A percentile compares a stretch with the other conserved stretches of the same genome.
These are phyloP conservation scores for Tyto alba DNA, from an alignment of 2,113 vertebrate genomes.

Conservation along the genomic window DNA sequence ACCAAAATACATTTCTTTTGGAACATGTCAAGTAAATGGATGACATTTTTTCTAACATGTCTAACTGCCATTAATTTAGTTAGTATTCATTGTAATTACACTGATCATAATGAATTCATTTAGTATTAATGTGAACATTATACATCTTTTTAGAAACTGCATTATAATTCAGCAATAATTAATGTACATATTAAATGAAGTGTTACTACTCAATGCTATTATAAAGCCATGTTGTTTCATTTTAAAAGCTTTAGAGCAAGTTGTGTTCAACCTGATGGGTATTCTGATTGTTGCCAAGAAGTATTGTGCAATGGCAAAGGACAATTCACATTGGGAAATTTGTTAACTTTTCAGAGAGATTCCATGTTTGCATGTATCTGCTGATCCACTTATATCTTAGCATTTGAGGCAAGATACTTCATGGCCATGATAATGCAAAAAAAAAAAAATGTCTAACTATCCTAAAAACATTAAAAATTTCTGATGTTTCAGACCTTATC, in stretches of 20 bases:
- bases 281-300: background rate
- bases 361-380: background rate
- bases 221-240: slow-evolving; percentile 2
- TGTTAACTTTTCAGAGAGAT: background rate
- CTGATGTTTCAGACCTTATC: background rate
- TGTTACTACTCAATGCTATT: slow-evolving; percentile 12
- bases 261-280: background rate
- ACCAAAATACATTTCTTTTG: background rate
- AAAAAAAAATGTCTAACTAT: background rate
- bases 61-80: slow-evolving; percentile 39
- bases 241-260: slow-evolving; percentile 11
- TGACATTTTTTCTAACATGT: slow-evolving; percentile 24
- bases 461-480: background rate
- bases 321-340: background rate
- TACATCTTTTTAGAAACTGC: background rate
- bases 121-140: slow-evolving; percentile 13
- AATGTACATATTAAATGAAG: slow-evolving; percentile 32
- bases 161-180: slow-evolving; percentile 52
- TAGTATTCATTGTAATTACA: slow-evolving; percentile 42
- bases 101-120: slow-evolving; percentile 35
- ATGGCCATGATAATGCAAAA: background rate
- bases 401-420: background rate
- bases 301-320: background rate
- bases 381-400: background rate
- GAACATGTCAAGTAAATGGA: background rate